These are phyloP conservation scores for Patiria pectinifera DNA, from an alignment of 53 echinoderm and acorn worm species.

Conservation along the genomic window DNA sequence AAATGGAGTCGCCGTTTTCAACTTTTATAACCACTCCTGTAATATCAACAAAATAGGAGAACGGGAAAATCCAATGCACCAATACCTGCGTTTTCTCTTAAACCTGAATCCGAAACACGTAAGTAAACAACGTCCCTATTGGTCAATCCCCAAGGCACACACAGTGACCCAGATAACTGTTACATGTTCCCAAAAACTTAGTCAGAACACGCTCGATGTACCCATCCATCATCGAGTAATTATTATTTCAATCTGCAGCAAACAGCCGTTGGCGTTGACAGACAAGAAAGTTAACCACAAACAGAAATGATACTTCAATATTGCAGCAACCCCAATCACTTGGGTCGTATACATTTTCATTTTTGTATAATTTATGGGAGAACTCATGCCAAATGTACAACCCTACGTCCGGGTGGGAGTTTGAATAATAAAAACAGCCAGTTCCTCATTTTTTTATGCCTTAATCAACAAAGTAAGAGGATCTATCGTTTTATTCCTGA, in stretches of 20 bases:
- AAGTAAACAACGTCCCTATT: neutral
- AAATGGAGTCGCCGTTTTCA: too few species aligned
- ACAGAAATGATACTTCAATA: neutral
- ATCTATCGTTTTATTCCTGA: too few species aligned
- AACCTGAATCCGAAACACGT: neutral
- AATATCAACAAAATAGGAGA: too few species aligned
- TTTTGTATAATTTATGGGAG: neutral
- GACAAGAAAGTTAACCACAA: neutral
- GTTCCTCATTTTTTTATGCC: neutral
- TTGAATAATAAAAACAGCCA: neutral
- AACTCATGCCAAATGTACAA: neutral
- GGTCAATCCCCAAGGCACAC: neutral
- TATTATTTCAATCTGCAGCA: neutral
- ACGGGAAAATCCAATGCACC: too few species aligned
- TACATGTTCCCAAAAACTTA: neutral
- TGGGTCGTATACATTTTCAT: neutral
- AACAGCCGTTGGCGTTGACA: constrained; percentile 5
- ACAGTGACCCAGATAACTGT: neutral
- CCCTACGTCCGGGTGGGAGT: neutral
- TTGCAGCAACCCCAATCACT: neutral
- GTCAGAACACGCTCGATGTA: neutral
- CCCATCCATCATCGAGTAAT: neutral
- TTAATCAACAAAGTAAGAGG: too few species aligned
- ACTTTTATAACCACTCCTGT: too few species aligned
- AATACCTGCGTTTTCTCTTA: neutral